A percentile compares a stretch with the other conserved stretches of the same genome.
Conservation (phyloP, 2,888 invertebrate genomes). For the Rhagophthalmus giganteus region DNA sequence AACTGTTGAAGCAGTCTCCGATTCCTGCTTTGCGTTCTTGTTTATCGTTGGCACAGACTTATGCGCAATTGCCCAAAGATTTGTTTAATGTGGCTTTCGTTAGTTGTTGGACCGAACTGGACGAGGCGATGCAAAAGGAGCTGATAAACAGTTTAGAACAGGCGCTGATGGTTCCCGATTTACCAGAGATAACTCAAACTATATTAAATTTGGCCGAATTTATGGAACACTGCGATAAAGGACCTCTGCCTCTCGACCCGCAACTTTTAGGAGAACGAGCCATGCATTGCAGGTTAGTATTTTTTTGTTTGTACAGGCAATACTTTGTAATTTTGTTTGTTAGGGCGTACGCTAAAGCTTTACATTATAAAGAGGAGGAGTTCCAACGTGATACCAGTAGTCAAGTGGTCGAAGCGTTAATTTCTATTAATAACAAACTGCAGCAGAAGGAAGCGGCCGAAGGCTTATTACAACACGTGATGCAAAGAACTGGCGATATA, state of each 20-base stretch:
- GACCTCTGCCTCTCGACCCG: slow-evolving; percentile 87
- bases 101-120: slow-evolving; percentile 97
- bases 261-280: slow-evolving; percentile 89
- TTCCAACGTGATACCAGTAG: slow-evolving; percentile 82
- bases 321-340: slow-evolving; percentile 9
- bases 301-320: not conserved
- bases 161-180: slow-evolving; percentile 88
- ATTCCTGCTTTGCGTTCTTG: slow-evolving; percentile 93
- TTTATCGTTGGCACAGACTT: slow-evolving; percentile 88
- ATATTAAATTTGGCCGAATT: slow-evolving; percentile 97
- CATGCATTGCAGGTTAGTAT: slow-evolving; percentile 79
- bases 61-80: slow-evolving; percentile 93
- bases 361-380: slow-evolving; percentile 92
- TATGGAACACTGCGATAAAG: slow-evolving; percentile 99
- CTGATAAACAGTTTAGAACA: slow-evolving; percentile 84
- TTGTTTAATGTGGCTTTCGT: slow-evolving; percentile 98
- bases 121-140: slow-evolving; percentile 77
- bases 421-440: slow-evolving; percentile 96
- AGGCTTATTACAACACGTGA: slow-evolving; percentile 87
- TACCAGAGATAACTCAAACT: slow-evolving; percentile 94
- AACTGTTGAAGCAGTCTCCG: slow-evolving; percentile 91
- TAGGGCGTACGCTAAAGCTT: slow-evolving; percentile 75
- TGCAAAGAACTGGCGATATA: slow-evolving; percentile 70
- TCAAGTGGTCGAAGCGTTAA: slow-evolving; percentile 89
- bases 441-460: slow-evolving; percentile 98